These are phyloP conservation scores for Ardeotis arabs DNA, from an alignment of 2,113 vertebrate species.

Conservation along the genomic window DNA sequence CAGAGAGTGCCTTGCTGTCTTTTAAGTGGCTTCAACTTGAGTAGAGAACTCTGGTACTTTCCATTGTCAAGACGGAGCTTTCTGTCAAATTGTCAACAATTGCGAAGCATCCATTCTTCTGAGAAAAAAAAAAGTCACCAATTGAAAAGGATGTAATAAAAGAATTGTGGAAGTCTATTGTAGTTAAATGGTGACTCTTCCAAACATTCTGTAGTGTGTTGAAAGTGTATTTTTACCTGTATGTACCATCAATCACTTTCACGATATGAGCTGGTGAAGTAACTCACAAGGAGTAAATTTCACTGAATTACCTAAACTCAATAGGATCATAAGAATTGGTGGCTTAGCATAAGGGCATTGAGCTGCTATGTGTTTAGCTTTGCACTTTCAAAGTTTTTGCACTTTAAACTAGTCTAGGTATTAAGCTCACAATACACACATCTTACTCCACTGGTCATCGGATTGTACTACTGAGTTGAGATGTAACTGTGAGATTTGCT, in stretches of 20 bases:
- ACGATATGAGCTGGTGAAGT: neutral
- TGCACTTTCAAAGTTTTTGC: neutral
- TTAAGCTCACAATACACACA: neutral
- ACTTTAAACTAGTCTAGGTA: neutral
- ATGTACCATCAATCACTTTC: neutral
- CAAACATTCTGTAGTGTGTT: neutral
- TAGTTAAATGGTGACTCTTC: neutral
- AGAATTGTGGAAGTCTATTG: neutral
- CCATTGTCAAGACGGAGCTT: neutral
- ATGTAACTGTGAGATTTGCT: conserved; percentile 6
- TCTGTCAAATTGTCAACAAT: neutral
- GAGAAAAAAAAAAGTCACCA: neutral
- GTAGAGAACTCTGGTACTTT: neutral
- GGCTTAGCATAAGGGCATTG: neutral
- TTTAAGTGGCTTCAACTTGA: neutral
- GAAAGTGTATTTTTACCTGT: neutral
- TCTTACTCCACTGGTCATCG: neutral
- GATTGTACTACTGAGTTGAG: neutral
- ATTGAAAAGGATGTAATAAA: neutral
- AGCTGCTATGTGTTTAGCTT: neutral
- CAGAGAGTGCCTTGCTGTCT: neutral
- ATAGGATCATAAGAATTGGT: neutral
- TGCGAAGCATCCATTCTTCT: neutral
- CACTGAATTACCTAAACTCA: neutral
- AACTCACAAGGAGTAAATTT: neutral